Percentiles rank a stretch among this genome's conserved stretches.
Evolutionary conservation across 2,113 vertebrate genomes (phyloP).

Genomic region (Nyctibius bracteatus): DNA sequence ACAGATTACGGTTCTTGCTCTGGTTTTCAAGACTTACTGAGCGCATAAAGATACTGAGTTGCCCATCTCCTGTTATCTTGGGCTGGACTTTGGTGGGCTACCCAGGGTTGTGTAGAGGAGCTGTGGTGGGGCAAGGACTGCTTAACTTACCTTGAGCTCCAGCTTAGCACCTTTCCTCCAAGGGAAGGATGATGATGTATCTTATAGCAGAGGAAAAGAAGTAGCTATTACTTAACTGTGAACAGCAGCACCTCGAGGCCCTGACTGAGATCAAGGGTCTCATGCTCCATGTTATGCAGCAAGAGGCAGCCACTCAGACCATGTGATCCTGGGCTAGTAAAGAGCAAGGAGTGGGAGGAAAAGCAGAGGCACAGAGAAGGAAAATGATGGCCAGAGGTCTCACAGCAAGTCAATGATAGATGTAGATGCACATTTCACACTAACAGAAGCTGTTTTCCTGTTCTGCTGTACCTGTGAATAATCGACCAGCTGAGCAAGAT

Average conservation of each 20-base stretch:
- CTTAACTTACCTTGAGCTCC: background rate
- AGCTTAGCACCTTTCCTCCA: background rate
- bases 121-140: rapidly evolving
- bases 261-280: background rate
- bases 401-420: background rate
- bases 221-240: background rate
- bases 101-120: rapidly evolving
- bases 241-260: background rate
- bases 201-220: background rate
- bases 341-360: rapidly evolving
- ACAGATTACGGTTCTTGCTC: background rate
- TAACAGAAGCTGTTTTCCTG: background rate
- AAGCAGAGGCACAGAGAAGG: background rate
- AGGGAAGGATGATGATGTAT: background rate
- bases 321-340: background rate
- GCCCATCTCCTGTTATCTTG: background rate
- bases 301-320: background rate
- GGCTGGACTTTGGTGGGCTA: rapidly evolving
- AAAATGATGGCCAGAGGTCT: background rate
- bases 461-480: background rate
- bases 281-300: background rate
- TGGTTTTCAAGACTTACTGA: background rate
- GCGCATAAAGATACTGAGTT: background rate
- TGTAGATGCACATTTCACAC: background rate
- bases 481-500: background rate